phyloP scores from a whole-genome alignment of 2,888 invertebrate species.

The Ctena decussata region DNA sequence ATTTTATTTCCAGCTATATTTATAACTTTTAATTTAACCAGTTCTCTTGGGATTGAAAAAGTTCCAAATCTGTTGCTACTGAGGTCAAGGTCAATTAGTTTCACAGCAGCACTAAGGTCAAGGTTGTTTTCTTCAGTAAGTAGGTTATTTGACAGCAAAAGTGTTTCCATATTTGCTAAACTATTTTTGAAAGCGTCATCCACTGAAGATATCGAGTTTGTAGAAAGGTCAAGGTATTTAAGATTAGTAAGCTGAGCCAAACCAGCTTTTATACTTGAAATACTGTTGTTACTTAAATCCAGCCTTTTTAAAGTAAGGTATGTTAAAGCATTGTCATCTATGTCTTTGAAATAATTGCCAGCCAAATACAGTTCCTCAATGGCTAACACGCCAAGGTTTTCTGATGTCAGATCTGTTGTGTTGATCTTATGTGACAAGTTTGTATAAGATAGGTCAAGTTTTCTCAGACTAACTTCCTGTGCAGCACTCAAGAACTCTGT shows the following conservation, averaged over 20 bases:
- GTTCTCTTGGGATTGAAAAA: conserved; percentile 52
- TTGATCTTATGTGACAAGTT: conserved; percentile 56
- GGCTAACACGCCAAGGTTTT: conserved; percentile 50
- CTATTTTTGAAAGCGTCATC: conserved; percentile 60
- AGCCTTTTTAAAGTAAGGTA: conserved; percentile 69
- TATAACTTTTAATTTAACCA: conserved; percentile 48
- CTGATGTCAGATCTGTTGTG: conserved; percentile 32
- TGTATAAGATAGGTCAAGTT: conserved; percentile 68
- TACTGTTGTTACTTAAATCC: conserved; percentile 68
- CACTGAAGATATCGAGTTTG: conserved; percentile 64
- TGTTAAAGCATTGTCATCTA: conserved; percentile 45
- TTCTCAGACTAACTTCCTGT: conserved; percentile 60
- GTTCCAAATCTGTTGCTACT: conserved; percentile 69
- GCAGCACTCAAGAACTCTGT: conserved; percentile 63
- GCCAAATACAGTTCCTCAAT: conserved; percentile 64
- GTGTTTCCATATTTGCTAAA: conserved; percentile 62
- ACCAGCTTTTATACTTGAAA: conserved; percentile 54
- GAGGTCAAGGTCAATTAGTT: conserved; percentile 68
- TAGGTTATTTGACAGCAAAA: conserved; percentile 73
- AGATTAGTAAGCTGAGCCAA: conserved; percentile 59
- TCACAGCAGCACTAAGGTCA: conserved; percentile 48
- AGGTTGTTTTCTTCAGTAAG: conserved; percentile 56
- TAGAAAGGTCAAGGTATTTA: conserved; percentile 61
- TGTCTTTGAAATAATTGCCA: conserved; percentile 49
- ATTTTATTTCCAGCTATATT: conserved; percentile 61